Evolutionary conservation across 1,140 invertebrate species (phyloP), one percentile per base, ranked within the genome.

Genomic region (Drosophila biarmipes): DNA sequence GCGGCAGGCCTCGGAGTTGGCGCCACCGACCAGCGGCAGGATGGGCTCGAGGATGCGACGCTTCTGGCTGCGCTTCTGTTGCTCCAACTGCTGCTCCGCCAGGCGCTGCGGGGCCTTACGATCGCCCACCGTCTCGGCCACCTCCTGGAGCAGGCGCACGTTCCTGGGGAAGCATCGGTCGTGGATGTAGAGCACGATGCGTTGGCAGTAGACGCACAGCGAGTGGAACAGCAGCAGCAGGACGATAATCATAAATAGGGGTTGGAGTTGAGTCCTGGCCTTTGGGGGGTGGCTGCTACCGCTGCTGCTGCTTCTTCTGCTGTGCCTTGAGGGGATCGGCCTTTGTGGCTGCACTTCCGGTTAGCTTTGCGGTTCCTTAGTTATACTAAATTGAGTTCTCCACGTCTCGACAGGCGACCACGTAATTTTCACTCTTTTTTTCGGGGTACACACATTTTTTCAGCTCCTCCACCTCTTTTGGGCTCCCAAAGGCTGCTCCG

Each of bases 141-240:
- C 81, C 74, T 91, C 90, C 59, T 84, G 82, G 17, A 91, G 73
- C 71, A 91, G 63, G 34, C 90, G 87, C 49, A 78, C 78, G 75
- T 92, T 92, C 7, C 77, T 89, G 35, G 91, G 90, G 58, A 92
- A 86, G 76, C 91, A 92, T 82, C 87, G 69, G 74, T 92, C 91
- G 75, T 92, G 90, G 73, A 92, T 73, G 64, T 80, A 69, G 61
- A 92, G 68, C 49, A 92, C 91, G 66, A 92, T 77, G 31, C 87
- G 86, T 78, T 92, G 91, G 75, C 91, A 91, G 66, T 90, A 92
- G 52, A 91, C 77, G 77, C 91, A 92, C 68, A 92, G 76, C 76
- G 91, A 92, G 91, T 90, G 87, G 56, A 92, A 92, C 54, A 92
- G 89, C 78, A 92, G 76, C 56, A 92, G 72, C 75, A 92, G 62